A percentile compares a stretch with the other conserved stretches of the same genome.
phyloP scores from a whole-genome alignment of 1,140 invertebrate species.

The Drosophila pruinosa region DNA sequence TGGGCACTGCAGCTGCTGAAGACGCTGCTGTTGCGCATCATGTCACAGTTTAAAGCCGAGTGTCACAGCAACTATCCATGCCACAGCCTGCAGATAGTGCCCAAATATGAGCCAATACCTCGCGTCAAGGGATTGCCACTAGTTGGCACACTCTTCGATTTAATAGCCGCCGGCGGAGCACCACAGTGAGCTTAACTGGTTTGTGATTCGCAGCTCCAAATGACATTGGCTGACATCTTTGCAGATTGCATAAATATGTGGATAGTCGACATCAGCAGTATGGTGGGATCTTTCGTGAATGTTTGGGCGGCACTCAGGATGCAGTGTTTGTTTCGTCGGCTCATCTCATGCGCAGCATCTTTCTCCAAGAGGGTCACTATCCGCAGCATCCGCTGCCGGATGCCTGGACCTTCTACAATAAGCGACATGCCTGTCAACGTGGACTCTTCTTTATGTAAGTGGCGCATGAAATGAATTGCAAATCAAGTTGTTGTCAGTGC shows the following conservation, averaged over 20 bases:
- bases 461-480: slow-evolving; percentile 59
- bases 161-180: slow-evolving; percentile 84
- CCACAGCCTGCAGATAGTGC: slow-evolving; percentile 15
- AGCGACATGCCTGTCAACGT: slow-evolving; percentile 87
- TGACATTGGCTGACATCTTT: neutral
- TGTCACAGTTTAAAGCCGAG: slow-evolving; percentile 13
- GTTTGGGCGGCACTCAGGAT: slow-evolving; percentile 85
- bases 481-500: slow-evolving; percentile 19
- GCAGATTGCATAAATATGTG: slow-evolving; percentile 88
- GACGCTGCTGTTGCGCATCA: slow-evolving; percentile 29
- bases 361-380: slow-evolving; percentile 89
- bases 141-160: slow-evolving; percentile 84
- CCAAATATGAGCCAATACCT: slow-evolving; percentile 59
- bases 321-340: slow-evolving; percentile 87
- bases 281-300: slow-evolving; percentile 90
- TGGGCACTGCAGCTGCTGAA: slow-evolving; percentile 40
- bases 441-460: slow-evolving; percentile 94
- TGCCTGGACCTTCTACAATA: slow-evolving; percentile 91
- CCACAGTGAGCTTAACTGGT: slow-evolving; percentile 71
- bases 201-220: neutral
- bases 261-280: slow-evolving; percentile 88
- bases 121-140: slow-evolving; percentile 84
- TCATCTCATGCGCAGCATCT: slow-evolving; percentile 88
- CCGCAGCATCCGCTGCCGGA: slow-evolving; percentile 92
- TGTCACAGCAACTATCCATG: slow-evolving; percentile 4